Base-by-base conservation (phyloP, 2,888 invertebrate genomes). In the Timema cristinae region DNA sequence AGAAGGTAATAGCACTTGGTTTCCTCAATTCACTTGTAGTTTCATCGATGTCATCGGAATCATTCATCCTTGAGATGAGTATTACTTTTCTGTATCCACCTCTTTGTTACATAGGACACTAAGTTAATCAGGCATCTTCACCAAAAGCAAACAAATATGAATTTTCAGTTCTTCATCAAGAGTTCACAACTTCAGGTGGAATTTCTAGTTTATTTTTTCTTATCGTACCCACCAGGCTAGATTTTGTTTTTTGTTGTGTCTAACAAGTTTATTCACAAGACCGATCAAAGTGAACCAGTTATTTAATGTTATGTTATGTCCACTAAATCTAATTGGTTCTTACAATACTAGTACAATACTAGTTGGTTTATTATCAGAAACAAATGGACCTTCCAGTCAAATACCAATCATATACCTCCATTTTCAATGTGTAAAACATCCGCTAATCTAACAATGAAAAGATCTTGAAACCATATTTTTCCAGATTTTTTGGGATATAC, bases 191-290 rank as follows among this genome's bases (percentile, higher is more conserved):
- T 32, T 63, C 63, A 11, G 63, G 32, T 63, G 63, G 63, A 47
- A 63, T 63, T 48, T 63, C 63, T 15, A 32, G 63, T 48, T 63
- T 63, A 63, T 63, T 63, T 9, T 15, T 63, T 63, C 63, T 63
- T 63, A 16, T 13, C 6, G 63, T 63, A 10, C 63, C 63, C 32
- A 63, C 63, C 13, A 63, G 32, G 4, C 32, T 32, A 32, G 32
- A 32, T 32, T 32, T 32, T 63, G 16, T 32, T 63, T 32, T 47
- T 63, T 47, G 32, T 32, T 32, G 1, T 63, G 10, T 7, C 63
- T 48, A 63, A 48, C 63, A 63, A 16, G 16, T 7, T 32, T 16
- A 32, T 63, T 63, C 47, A 48, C 63, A 47, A 15, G 6, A 32
- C 48, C 63, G 48, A 15, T 8, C 32, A 1, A 47, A 8, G 63